Evolutionary conservation across 2,113 vertebrate genomes (phyloP).

Genomic region (Lepus americanus): DNA sequence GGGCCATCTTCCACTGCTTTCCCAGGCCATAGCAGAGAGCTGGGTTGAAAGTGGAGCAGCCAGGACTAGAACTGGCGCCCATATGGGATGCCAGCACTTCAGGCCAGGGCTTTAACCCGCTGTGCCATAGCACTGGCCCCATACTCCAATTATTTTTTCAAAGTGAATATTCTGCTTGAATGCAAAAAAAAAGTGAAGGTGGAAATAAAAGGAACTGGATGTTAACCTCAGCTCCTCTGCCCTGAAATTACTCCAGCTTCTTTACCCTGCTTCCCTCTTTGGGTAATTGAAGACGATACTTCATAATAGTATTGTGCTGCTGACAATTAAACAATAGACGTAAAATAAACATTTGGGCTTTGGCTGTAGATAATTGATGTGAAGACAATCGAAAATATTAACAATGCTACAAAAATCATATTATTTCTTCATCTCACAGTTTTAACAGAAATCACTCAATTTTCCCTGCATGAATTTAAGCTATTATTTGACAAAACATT

Average conservation of each 20-base stretch:
- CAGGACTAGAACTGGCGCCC: too few species aligned
- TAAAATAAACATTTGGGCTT: not conserved
- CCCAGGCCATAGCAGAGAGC: too few species aligned
- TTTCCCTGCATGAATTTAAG: conserved; percentile 65
- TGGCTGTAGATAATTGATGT: not conserved
- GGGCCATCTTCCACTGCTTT: too few species aligned
- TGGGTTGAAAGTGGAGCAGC: too few species aligned
- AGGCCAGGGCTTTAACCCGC: too few species aligned
- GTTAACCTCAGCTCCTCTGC: not conserved
- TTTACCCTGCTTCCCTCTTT: not conserved
- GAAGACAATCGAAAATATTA: conserved; percentile 30
- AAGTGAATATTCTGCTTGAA: conserved; percentile 3
- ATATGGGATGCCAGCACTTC: too few species aligned
- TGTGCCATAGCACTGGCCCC: too few species aligned
- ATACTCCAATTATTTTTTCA: conserved; percentile 23
- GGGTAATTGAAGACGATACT: conserved; percentile 1
- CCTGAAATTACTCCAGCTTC: not conserved
- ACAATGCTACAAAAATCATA: conserved; percentile 38
- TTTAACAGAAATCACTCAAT: conserved; percentile 76
- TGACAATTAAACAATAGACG: conserved; percentile 38
- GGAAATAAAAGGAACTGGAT: not conserved
- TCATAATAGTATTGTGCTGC: not conserved
- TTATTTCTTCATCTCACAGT: conserved; percentile 75
- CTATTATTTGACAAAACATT: not conserved
- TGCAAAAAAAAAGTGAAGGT: conserved; percentile 31